A percentile compares a stretch with the other conserved stretches of the same genome.
Conservation (phyloP, 2,113 vertebrate genomes). For the Perognathus longimembris region DNA sequence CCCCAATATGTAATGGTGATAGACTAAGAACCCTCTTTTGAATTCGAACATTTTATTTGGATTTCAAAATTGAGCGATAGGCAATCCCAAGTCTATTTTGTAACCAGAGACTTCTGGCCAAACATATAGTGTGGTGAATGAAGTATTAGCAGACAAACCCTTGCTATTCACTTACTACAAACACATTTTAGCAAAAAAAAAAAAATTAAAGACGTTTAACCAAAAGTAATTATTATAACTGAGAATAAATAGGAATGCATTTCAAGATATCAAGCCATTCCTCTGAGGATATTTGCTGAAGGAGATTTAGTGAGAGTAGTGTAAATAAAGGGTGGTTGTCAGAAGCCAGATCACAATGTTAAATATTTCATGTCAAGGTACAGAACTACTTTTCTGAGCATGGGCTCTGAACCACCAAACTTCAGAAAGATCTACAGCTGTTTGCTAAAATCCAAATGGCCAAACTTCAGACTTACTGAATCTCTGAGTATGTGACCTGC, state of each 20-base stretch:
- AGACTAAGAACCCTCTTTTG: constrained; percentile 31
- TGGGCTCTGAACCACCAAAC: neutral
- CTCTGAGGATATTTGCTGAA: neutral
- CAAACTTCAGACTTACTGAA: neutral
- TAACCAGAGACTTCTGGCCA: neutral
- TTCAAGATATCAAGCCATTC: constrained; percentile 7
- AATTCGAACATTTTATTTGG: constrained; percentile 26
- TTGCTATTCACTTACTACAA: neutral
- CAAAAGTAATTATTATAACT: neutral
- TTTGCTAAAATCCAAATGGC: constrained; percentile 18
- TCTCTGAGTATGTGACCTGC: neutral
- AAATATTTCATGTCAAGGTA: neutral
- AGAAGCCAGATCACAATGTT: neutral
- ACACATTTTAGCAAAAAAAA: neutral
- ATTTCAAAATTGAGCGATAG: constrained; percentile 44
- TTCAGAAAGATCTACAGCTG: neutral
- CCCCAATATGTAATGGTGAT: neutral
- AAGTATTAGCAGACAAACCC: neutral
- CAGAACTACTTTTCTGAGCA: neutral
- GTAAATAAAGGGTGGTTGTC: neutral
- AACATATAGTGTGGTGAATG: neutral
- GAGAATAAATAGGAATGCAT: constrained; percentile 33
- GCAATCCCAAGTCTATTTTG: neutral
- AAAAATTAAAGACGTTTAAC: constrained; percentile 20
- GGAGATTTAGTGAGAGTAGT: neutral